Evolutionary conservation across 2,797 vertebrate species (phyloP).

Genomic region (Oreortyx pictus): DNA sequence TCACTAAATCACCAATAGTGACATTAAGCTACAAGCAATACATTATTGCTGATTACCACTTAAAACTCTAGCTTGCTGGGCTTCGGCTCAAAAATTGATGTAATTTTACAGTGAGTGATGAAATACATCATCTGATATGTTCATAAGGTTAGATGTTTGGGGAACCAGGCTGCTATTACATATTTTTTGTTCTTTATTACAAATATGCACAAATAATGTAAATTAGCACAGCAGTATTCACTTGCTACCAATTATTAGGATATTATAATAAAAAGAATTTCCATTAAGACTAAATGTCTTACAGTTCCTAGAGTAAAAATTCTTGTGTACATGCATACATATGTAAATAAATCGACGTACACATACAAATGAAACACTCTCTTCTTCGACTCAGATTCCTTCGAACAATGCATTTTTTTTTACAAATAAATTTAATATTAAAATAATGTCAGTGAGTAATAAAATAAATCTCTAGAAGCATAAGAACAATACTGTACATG

Average conservation of each 20-base stretch:
- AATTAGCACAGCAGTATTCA: background rate
- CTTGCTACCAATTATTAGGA: background rate
- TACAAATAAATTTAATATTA: background rate
- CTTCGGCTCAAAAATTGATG: conserved; percentile 46
- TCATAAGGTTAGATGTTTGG: background rate
- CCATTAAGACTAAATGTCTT: background rate
- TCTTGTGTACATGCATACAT: background rate
- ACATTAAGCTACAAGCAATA: conserved; percentile 77
- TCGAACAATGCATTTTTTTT: background rate
- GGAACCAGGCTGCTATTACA: background rate
- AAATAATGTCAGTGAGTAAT: background rate
- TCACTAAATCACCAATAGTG: conserved; percentile 85
- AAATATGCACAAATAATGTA: background rate
- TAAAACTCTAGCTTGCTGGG: conserved; percentile 60
- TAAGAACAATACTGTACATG: background rate
- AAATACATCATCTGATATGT: background rate
- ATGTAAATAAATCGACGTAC: fast-evolving
- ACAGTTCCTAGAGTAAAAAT: background rate
- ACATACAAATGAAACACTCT: background rate
- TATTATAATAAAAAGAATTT: background rate
- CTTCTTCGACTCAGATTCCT: background rate
- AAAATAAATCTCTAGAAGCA: background rate
- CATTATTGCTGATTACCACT: conserved; percentile 82
- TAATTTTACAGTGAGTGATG: conserved; percentile 10
- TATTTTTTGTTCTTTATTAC: background rate